These are phyloP conservation scores for Latheticus oryzae DNA, from an alignment of 2,888 invertebrate species.

Conservation along the genomic window DNA sequence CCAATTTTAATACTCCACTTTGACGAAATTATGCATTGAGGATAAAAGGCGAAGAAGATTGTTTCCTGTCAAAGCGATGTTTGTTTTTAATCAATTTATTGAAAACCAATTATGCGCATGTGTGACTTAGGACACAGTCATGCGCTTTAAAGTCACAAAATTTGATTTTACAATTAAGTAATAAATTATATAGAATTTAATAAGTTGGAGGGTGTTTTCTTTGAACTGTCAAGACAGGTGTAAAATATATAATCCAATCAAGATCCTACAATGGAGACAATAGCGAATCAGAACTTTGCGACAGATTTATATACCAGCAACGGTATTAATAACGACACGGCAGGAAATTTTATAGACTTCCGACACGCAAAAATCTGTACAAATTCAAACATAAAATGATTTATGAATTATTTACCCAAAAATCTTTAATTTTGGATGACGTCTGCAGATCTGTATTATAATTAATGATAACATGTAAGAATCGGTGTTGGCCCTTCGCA, in stretches of 20 bases:
- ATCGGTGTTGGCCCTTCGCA: conserved; percentile 44
- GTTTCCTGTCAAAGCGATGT: conserved; percentile 25
- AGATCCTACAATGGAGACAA: conserved; percentile 63
- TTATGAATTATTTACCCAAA: conserved; percentile 41
- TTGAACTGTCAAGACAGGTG: conserved; percentile 52
- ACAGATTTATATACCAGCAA: conserved; percentile 60
- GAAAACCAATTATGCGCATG: conserved; percentile 62
- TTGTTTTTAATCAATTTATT: conserved; percentile 55
- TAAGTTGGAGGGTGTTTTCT: conserved; percentile 39
- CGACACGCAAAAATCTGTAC: conserved; percentile 38
- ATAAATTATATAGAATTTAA: conserved; percentile 43
- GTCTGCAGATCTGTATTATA: conserved; percentile 59
- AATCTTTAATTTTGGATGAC: conserved; percentile 57
- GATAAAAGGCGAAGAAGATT: too few relatives aligned
- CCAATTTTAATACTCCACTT: conserved; percentile 33
- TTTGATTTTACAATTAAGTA: conserved; percentile 33
- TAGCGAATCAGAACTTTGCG: conserved; percentile 62
- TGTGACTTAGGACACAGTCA: conserved; percentile 59
- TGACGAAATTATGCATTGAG: conserved; percentile 43
- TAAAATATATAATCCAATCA: conserved; percentile 64
- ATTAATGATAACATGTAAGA: conserved; percentile 59
- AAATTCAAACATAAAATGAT: conserved; percentile 8
- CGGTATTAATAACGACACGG: conserved; percentile 41
- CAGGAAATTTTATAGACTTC: conserved; percentile 41
- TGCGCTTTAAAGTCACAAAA: conserved; percentile 31